phyloP scores from a whole-genome alignment of 2,797 vertebrate genomes.

The Carcharodon carcharias region DNA sequence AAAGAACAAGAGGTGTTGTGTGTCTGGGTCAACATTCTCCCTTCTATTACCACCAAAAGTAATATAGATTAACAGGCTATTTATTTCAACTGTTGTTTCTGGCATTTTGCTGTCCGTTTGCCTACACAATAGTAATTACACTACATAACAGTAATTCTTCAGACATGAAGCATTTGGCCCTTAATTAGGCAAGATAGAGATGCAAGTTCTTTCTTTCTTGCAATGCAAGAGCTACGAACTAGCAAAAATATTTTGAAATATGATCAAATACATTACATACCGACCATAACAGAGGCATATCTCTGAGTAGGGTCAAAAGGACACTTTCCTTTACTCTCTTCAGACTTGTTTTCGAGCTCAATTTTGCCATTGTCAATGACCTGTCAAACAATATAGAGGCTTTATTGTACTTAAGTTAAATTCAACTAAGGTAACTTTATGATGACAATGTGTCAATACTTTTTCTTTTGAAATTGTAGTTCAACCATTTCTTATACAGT shows the following conservation, averaged over 20 bases:
- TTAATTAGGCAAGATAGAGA: not conserved
- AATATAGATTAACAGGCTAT: not conserved
- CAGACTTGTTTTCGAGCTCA: slow-evolving; percentile 55
- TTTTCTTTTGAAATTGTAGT: not conserved
- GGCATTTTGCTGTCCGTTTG: not conserved
- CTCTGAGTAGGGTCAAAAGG: slow-evolving; percentile 70
- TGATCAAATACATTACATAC: slow-evolving; percentile 52
- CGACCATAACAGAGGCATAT: slow-evolving; percentile 64
- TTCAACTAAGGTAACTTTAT: not conserved
- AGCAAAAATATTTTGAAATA: not conserved
- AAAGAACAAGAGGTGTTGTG: not conserved
- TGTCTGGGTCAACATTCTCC: not conserved
- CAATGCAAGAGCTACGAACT: not conserved
- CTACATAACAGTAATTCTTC: not conserved
- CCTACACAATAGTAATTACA: not conserved
- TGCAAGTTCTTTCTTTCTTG: too few species aligned
- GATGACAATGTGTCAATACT: not conserved
- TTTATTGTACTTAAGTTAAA: not conserved
- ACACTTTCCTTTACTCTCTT: slow-evolving; percentile 68
- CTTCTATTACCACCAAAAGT: not conserved
- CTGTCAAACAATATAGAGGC: slow-evolving; percentile 45
- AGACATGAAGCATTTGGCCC: not conserved
- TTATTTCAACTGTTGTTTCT: not conserved
- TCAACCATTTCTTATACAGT: not conserved
- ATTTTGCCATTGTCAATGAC: slow-evolving; percentile 56